Evolutionary conservation across 2,888 invertebrate species (phyloP), one percentile per base, ranked within the genome.

Genomic region (Apamea crenata): DNA sequence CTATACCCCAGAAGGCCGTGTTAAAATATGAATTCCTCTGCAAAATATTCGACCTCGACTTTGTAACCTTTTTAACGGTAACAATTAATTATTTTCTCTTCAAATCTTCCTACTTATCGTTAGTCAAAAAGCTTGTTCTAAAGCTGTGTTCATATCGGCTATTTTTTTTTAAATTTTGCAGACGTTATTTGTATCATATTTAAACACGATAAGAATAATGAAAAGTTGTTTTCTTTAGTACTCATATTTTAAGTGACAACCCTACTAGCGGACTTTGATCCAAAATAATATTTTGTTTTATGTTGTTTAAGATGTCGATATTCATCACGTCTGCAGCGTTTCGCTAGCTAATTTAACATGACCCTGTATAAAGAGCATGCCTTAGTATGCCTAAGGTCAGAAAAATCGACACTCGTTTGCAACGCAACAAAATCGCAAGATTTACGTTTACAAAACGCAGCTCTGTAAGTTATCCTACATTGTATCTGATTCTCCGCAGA

Each of bases 11-110:
- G 32, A 44, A 70, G n/a, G 61, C 18, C 40, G 56, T 71, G 70
- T 74, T 75, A 71, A 87, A 85, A 81, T 84, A 80, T 87, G 70
- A 77, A 80, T 81, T 81, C 56, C 53, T 65, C 25, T 65, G 75
- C 84, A 76, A 86, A 85, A 84, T 87, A 25, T 87, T 84, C 44
- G 67, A 66, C 72, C 44, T 10, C 29, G 70, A 73, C 81, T 77
- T 74, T 73, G 74, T 74, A 81, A 87, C 81, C 74, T 85, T 84
- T 87, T 76, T 87, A 87, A 78, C 70, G 77, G 59, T 70, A 74
- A 78, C 77, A 84, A 85, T 87, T 87, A 84, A 85, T 87, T 78
- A 84, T 78, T 77, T 85, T 87, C 75, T 77, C 81, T 67, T 71
- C 59, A 80, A 75, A 81, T 77, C 69, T 69, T 63, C 71, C 66